A percentile compares a stretch with the other conserved stretches of the same genome.
Evolutionary conservation across 2,888 invertebrate species (phyloP).

Genomic region (Silvanus unidentatus): DNA sequence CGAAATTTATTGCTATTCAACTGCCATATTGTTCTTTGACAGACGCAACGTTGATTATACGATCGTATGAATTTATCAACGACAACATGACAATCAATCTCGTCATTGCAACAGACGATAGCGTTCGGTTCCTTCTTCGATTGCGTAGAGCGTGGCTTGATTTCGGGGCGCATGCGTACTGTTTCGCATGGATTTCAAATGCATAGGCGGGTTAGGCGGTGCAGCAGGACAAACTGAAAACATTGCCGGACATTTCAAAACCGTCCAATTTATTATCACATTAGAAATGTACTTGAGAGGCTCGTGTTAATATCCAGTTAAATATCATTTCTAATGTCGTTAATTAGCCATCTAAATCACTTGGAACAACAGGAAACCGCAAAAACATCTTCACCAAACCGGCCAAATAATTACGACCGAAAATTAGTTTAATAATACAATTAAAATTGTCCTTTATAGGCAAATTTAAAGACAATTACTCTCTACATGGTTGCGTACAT

Average conservation of each 20-base stretch:
- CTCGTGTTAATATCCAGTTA: no score
- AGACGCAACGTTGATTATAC: conserved; percentile 27
- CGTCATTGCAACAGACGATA: conserved; percentile 4
- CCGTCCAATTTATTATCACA: no score
- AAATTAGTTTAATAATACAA: conserved; percentile 3
- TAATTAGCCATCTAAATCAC: no score
- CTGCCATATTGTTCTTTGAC: conserved; percentile 45
- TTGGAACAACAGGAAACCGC: no score
- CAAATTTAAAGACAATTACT: conserved; percentile 4
- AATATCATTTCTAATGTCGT: no score
- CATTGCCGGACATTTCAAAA: no score
- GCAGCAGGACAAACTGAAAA: not conserved
- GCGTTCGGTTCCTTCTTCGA: conserved; percentile 1
- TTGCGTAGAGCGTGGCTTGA: conserved; percentile 14
- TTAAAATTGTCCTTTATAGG: conserved; percentile 4
- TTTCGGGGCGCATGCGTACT: conserved; percentile 14
- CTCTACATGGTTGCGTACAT: conserved; percentile 9
- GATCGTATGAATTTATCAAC: conserved; percentile 20
- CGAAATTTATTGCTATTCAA: conserved; percentile 37
- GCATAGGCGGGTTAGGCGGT: conserved; percentile 1
- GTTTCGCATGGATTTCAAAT: not conserved
- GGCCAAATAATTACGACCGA: not conserved
- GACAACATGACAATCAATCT: conserved; percentile 15
- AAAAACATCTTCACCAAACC: not conserved
- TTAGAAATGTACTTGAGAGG: no score